Base-by-base conservation (phyloP, 1,140 invertebrate genomes). In the Ostrea denselamellosa region DNA sequence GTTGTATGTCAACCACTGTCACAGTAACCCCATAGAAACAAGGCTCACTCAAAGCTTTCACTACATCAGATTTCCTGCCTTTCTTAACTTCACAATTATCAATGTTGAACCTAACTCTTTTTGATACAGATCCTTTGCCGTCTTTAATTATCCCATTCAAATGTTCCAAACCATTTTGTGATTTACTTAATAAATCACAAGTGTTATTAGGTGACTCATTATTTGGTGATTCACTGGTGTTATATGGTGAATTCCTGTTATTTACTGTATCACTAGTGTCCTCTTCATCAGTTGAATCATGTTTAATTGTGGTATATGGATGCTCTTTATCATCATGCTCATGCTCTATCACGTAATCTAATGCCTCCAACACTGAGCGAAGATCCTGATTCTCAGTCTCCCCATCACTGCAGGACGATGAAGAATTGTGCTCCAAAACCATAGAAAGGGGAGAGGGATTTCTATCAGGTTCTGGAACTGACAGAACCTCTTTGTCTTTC, bases 101-200 rank as follows among this genome's bases (percentile, higher is more conserved):
- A 8, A 89, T 54, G 28, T 34, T 87, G 53, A 89, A 89, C 53
- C 88, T 84, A 25, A 89, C 88, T 53, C 85, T 83, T 77, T 89
- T 89, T 44, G 86, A 87, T 25, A 83, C 71, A 52, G 85, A 85
- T 12, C 62, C 85, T 82, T 86, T 89, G 8, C 86, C 83, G 34
- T 89, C 88, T 85, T 89, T 89, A 14, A 89, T 89, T n/a, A 87
- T 89, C 25, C 65, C 65, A 77, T 71, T 86, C 44, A 86, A 22
- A 22, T 86, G 44, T 22, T 71, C 51, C 65, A 77, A 77, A 85
- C 54, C 14, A n/a, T 25, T 87, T 82, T 62, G 19, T 87, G 68
- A 77, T 77, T 77, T 77, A 77, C 8, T 44, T 25, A 25, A 25
- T 2, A 25, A 77, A 77, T 77, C 68, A 77, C 28, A 77, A 34